phyloP scores from a whole-genome alignment of 2,888 invertebrate species.

The Herminia tarsipennalis region DNA sequence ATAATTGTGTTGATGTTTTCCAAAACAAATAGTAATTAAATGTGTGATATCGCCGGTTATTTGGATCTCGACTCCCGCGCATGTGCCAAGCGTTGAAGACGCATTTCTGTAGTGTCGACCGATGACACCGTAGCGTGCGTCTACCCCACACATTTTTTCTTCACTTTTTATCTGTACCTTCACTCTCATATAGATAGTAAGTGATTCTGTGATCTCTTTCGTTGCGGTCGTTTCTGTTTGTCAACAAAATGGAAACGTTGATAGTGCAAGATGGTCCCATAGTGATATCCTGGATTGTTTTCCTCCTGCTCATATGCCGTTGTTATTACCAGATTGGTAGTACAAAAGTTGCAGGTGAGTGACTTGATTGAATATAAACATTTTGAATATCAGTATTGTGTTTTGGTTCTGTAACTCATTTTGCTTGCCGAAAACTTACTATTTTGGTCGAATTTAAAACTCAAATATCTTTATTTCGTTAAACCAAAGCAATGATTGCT shows the following conservation, averaged over 20 bases:
- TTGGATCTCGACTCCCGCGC: constrained; percentile 68
- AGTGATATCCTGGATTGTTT: constrained; percentile 77
- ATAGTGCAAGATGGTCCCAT: constrained; percentile 75
- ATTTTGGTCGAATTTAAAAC: too few relatives aligned
- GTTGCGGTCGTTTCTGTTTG: constrained; percentile 32
- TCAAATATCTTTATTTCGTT: too few relatives aligned
- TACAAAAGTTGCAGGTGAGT: constrained; percentile 55
- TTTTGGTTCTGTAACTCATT: neutral
- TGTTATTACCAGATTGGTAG: constrained; percentile 74
- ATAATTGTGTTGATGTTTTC: constrained; percentile 36
- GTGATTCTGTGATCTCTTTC: constrained; percentile 10
- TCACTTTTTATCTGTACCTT: constrained; percentile 30
- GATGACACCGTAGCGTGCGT: constrained; percentile 75
- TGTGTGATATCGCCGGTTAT: constrained; percentile 63
- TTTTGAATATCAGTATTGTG: neutral
- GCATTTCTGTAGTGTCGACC: constrained; percentile 77
- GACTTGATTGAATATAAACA: neutral
- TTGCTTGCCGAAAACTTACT: too few relatives aligned
- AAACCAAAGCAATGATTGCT: too few relatives aligned
- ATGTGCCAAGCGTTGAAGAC: constrained; percentile 74
- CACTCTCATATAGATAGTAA: constrained; percentile 12
- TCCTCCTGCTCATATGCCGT: constrained; percentile 73
- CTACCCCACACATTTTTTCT: constrained; percentile 65
- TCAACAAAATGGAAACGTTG: constrained; percentile 63
- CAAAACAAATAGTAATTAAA: constrained; percentile 57